Evolutionary conservation across 2,797 vertebrate species (phyloP).

Genomic region (Geotria australis): DNA sequence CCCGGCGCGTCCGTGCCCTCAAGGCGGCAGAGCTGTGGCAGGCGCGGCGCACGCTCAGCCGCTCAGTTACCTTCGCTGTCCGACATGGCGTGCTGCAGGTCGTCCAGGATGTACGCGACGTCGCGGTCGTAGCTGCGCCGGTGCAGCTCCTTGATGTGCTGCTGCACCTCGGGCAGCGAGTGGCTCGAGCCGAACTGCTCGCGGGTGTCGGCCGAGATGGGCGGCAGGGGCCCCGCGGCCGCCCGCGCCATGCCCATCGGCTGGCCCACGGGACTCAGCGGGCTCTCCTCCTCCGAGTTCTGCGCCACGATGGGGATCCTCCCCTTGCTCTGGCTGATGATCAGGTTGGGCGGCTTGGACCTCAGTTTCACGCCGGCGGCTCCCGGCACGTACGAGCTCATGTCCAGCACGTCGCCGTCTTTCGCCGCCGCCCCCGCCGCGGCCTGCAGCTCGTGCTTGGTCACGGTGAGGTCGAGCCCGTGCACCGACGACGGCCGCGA

Average conservation of each 20-base stretch:
- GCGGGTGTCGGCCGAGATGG: conserved; percentile 85
- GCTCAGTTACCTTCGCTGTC: conserved; percentile 87
- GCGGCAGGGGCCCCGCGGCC: conserved; percentile 79
- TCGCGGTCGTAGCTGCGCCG: conserved; percentile 81
- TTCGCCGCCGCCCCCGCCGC: neutral
- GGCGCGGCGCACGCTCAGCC: too few species aligned
- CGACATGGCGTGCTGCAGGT: conserved; percentile 98
- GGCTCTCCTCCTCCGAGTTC: conserved; percentile 96
- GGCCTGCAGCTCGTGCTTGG: neutral
- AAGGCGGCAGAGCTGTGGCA: too few species aligned
- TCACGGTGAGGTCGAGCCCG: neutral
- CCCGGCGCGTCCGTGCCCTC: too few species aligned
- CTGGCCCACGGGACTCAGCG: conserved; percentile 84
- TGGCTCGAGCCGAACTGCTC: conserved; percentile 98
- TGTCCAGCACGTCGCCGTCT: neutral
- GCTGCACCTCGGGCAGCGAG: conserved; percentile 90
- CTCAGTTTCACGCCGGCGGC: conserved; percentile 9
- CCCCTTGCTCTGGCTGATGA: conserved; percentile 89
- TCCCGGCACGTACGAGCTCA: neutral
- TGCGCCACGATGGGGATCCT: conserved; percentile 91
- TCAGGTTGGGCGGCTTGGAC: conserved; percentile 80
- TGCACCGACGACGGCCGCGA: neutral
- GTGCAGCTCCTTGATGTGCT: conserved; percentile 96
- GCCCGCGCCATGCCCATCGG: conserved; percentile 99
- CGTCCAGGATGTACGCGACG: conserved; percentile 96